Conservation (phyloP, 37 sponge, comb jelly and placozoan species). For the Chondrosia reniformis region DNA sequence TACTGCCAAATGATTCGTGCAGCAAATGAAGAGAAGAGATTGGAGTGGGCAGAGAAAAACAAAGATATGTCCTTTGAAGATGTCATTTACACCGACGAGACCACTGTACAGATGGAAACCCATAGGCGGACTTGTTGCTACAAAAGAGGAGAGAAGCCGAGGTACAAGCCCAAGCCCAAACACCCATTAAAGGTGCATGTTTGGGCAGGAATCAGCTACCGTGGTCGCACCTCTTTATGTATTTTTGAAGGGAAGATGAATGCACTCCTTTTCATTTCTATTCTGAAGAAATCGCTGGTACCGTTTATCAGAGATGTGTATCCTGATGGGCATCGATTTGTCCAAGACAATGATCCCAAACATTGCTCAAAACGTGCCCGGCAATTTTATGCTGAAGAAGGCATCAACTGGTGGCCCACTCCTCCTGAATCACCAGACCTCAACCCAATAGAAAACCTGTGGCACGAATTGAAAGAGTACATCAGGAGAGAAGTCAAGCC, state of each 20-base stretch:
- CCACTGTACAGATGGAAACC: slow-evolving; percentile 29
- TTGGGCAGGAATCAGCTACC: slow-evolving; percentile 15
- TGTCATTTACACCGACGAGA: slow-evolving; percentile 32
- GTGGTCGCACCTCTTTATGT: not conserved
- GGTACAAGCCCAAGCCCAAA: slow-evolving; percentile 15
- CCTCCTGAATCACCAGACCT: slow-evolving; percentile 19
- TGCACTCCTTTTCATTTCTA: slow-evolving; percentile 4
- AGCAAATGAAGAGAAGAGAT: slow-evolving; percentile 7
- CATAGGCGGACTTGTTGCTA: slow-evolving; percentile 13
- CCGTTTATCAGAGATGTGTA: slow-evolving; percentile 16
- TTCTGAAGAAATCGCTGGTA: not conserved
- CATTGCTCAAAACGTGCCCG: not conserved
- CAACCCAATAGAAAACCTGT: slow-evolving; percentile 16
- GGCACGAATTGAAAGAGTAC: slow-evolving; percentile 23
- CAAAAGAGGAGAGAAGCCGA: slow-evolving; percentile 6
- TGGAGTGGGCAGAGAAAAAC: slow-evolving; percentile 26
- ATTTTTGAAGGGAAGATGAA: slow-evolving; percentile 19
- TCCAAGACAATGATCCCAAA: slow-evolving; percentile 21
- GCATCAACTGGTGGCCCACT: slow-evolving; percentile 19
- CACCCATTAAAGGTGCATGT: slow-evolving; percentile 11
- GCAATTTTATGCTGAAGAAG: not conserved
- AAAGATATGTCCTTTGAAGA: slow-evolving; percentile 5
- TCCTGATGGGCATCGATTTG: slow-evolving; percentile 17
- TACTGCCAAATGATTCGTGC: slow-evolving; percentile 30
- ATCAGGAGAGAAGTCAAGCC: slow-evolving; percentile 22